Conservation (phyloP, 2,888 invertebrate genomes). For the Rapana venosa region DNA sequence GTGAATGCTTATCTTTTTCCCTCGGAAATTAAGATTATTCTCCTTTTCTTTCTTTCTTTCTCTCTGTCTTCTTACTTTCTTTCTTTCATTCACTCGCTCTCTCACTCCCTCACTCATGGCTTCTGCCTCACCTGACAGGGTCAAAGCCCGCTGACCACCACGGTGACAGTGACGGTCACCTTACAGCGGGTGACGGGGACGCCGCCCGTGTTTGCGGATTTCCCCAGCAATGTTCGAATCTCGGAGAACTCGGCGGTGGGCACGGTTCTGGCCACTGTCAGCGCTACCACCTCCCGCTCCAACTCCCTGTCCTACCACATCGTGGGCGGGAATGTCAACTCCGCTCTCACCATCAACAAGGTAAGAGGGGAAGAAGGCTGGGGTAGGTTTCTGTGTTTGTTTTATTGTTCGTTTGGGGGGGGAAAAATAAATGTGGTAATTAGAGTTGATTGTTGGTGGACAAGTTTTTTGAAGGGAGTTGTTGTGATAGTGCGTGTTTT, state of each 20-base stretch:
- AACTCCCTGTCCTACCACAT: slow-evolving; percentile 83
- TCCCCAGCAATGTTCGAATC: slow-evolving; percentile 81
- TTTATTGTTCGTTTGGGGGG: no score
- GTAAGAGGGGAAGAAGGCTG: not conserved
- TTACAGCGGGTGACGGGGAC: slow-evolving; percentile 84
- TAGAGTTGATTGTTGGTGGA: no score
- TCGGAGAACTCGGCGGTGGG: slow-evolving; percentile 73
- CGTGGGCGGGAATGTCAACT: slow-evolving; percentile 95
- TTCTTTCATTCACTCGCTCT: not conserved
- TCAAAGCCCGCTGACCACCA: slow-evolving; percentile 84
- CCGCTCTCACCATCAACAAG: slow-evolving; percentile 76
- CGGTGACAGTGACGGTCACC: slow-evolving; percentile 87
- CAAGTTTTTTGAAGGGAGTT: no score
- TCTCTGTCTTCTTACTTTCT: not conserved
- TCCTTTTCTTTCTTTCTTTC: no score
- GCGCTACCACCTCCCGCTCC: slow-evolving; percentile 83
- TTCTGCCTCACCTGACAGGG: slow-evolving; percentile 80
- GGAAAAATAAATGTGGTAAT: no score
- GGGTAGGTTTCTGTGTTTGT: no score
- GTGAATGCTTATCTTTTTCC: no score
- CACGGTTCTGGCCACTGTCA: slow-evolving; percentile 86
- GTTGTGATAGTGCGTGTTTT: no score
- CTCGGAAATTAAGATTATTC: no score
- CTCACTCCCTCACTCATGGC: not conserved
- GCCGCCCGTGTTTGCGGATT: slow-evolving; percentile 85